Percentiles rank a stretch among this genome's conserved stretches.
Conservation (phyloP, 2,888 invertebrate genomes). For the Notocelia uddmanniana region DNA sequence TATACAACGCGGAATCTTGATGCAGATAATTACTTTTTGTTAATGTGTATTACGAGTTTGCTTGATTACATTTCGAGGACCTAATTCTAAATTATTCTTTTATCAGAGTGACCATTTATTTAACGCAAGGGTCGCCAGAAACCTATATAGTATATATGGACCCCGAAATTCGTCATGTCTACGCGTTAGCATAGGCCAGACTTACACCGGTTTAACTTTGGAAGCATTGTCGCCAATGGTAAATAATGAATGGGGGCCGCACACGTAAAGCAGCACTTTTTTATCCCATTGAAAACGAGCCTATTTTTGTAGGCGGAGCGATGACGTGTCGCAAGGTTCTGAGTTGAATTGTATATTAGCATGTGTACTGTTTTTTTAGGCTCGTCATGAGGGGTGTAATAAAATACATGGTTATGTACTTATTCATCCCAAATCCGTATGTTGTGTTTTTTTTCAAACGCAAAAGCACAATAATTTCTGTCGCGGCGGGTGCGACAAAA, state of each 20-base stretch:
- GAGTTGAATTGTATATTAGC: conserved; percentile 17
- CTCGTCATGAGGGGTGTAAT: not conserved
- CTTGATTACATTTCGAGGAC: conserved; percentile 48
- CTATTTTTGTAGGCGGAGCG: conserved; percentile 56
- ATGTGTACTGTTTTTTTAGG: not conserved
- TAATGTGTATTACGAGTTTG: conserved; percentile 28
- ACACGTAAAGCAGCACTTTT: conserved; percentile 67
- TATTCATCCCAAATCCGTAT: not conserved
- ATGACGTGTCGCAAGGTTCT: conserved; percentile 51
- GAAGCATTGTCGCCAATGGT: conserved; percentile 60
- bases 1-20: conserved; percentile 48
- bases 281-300: conserved; percentile 67
- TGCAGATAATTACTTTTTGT: conserved; percentile 36
- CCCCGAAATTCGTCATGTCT: too few relatives aligned
- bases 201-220: too few relatives aligned
- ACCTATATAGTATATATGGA: too few relatives aligned
- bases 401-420: not conserved
- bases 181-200: too few relatives aligned
- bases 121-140: conserved; percentile 55
- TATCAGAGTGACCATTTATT: conserved; percentile 50
- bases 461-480: too few relatives aligned
- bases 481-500: too few relatives aligned
- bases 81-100: conserved; percentile 52
- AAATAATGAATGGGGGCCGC: conserved; percentile 69
- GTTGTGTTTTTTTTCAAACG: too few relatives aligned